phyloP scores from a whole-genome alignment of 2,113 vertebrate genomes.

The Emydocephalus ijimae region DNA sequence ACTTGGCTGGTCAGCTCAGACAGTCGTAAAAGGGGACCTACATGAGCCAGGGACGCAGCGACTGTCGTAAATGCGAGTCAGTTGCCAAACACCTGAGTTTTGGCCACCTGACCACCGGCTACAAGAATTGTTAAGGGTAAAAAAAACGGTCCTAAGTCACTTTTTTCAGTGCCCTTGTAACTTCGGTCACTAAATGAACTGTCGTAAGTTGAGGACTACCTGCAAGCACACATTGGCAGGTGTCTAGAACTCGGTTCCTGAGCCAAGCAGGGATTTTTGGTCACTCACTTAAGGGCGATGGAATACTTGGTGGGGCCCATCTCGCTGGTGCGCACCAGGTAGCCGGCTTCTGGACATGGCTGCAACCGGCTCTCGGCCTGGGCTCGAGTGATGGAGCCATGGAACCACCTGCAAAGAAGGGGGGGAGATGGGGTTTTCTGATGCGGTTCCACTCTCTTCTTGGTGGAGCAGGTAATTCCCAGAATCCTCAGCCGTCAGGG shows the following conservation, averaged over 20 bases:
- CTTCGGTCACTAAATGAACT: neutral
- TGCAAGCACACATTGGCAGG: neutral
- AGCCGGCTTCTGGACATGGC: conserved; percentile 87
- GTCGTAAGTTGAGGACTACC: neutral
- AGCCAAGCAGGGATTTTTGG: accelerated
- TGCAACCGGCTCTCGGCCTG: conserved; percentile 91
- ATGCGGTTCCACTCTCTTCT: neutral
- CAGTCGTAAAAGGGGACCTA: neutral
- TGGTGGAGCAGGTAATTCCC: neutral
- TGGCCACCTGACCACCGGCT: neutral
- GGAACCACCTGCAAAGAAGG: conserved; percentile 82
- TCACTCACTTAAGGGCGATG: conserved; percentile 92
- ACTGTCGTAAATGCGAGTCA: neutral
- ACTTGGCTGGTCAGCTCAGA: neutral
- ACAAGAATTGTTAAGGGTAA: too few species aligned
- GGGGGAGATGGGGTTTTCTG: accelerated
- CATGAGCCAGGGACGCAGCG: neutral
- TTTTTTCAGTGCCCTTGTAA: neutral
- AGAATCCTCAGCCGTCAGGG: neutral
- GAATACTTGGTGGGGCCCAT: conserved; percentile 92
- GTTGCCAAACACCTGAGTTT: neutral
- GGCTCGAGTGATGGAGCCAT: conserved; percentile 85
- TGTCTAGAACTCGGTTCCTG: neutral
- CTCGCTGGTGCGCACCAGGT: conserved; percentile 92
- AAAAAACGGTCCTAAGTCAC: neutral